phyloP scores from a whole-genome alignment of 1,140 invertebrate species.

The Heterodera carotae region DNA sequence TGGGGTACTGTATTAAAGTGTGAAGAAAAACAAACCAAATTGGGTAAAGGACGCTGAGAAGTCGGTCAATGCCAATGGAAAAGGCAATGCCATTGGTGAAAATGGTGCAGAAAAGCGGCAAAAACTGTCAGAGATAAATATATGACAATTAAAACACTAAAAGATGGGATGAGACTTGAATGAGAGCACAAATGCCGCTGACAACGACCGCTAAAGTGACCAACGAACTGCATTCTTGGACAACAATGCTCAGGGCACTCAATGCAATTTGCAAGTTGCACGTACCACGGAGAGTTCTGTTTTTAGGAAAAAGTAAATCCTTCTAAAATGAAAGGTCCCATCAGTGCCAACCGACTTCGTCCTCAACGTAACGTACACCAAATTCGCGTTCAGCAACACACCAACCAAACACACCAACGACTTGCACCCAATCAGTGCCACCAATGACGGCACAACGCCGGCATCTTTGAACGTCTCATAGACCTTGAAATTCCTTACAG shows the following conservation, averaged over 20 bases:
- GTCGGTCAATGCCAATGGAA: conserved; percentile 25
- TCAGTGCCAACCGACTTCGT: conserved; percentile 19
- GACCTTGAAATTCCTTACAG: neutral
- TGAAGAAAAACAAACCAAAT: conserved; percentile 10
- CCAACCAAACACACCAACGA: conserved; percentile 20
- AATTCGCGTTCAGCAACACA: conserved; percentile 8
- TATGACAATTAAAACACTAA: neutral
- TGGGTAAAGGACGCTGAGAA: conserved; percentile 20
- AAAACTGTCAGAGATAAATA: neutral
- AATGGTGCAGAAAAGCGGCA: conserved; percentile 31
- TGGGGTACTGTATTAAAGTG: too few relatives aligned
- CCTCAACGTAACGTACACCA: conserved; percentile 7
- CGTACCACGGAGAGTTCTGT: conserved; percentile 11
- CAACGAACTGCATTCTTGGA: conserved; percentile 19
- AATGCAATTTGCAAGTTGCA: conserved; percentile 28
- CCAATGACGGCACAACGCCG: neutral
- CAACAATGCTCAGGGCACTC: conserved; percentile 5
- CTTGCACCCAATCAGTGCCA: conserved; percentile 18
- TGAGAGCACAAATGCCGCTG: conserved; percentile 20
- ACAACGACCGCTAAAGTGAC: conserved; percentile 13
- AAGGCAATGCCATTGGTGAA: conserved; percentile 27
- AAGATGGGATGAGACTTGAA: neutral
- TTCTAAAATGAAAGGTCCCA: neutral
- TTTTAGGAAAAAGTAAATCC: neutral
- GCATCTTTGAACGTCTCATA: conserved; percentile 10